Evolutionary conservation across 2,797 vertebrate genomes (phyloP).

Genomic region (Pangasius larnaudii): DNA sequence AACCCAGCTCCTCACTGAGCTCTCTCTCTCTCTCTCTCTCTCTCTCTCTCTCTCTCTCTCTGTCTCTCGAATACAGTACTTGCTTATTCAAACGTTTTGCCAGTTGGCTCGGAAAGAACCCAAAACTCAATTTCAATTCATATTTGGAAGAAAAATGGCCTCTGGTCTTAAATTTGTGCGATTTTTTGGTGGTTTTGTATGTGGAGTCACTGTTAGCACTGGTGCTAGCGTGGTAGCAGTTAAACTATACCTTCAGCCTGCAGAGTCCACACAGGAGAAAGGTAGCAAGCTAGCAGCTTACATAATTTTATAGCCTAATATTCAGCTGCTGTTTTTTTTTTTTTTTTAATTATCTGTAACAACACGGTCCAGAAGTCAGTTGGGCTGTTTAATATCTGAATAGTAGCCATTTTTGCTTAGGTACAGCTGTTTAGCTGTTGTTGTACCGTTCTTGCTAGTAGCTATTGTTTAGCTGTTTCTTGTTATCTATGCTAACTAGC

Average conservation of each 20-base stretch:
- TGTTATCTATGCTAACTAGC: neutral
- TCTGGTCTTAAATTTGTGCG: slow-evolving; percentile 15
- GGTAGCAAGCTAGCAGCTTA: slow-evolving; percentile 1
- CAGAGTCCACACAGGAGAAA: neutral
- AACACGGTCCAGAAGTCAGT: neutral
- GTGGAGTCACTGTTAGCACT: slow-evolving; percentile 53
- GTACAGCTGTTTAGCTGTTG: neutral
- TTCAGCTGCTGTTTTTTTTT: neutral
- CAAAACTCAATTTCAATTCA: neutral
- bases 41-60: neutral
- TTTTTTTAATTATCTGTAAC: neutral
- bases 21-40: neutral
- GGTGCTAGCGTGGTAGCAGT: slow-evolving; percentile 53
- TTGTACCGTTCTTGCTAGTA: neutral
- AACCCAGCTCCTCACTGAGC: neutral
- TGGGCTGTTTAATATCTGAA: too few relatives aligned
- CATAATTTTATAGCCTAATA: neutral
- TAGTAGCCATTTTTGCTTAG: too few relatives aligned
- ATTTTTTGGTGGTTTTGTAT: slow-evolving; percentile 62
- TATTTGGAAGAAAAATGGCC: slow-evolving; percentile 28
- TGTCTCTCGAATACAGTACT: neutral
- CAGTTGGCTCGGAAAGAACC: too few relatives aligned
- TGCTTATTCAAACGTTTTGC: neutral
- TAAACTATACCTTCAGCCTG: slow-evolving; percentile 40
- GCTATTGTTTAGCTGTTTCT: neutral